phyloP scores from a whole-genome alignment of 1,140 invertebrate species.

The Himalopsyche phryganea region DNA sequence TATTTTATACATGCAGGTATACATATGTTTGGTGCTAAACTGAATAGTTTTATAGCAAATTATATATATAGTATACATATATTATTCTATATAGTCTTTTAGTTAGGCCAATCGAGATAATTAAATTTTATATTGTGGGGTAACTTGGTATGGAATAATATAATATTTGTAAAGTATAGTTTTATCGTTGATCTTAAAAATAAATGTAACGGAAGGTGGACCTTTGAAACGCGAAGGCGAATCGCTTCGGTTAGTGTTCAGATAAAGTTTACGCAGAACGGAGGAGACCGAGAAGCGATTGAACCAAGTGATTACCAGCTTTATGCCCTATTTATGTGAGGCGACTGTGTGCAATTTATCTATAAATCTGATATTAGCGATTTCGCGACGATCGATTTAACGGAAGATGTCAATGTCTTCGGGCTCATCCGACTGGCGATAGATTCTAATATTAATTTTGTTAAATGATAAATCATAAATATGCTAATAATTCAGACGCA shows the following conservation, averaged over 20 bases:
- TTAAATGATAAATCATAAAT: too few relatives aligned
- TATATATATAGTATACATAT: slow-evolving; percentile 5
- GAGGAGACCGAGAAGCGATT: not conserved
- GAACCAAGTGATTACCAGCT: slow-evolving; percentile 23
- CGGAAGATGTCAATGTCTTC: too few relatives aligned
- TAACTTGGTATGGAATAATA: slow-evolving; percentile 26
- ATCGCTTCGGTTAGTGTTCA: too few relatives aligned
- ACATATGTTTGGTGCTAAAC: slow-evolving; percentile 36
- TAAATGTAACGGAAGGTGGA: slow-evolving; percentile 4
- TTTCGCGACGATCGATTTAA: not conserved
- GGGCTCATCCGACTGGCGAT: too few relatives aligned
- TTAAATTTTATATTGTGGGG: slow-evolving; percentile 23
- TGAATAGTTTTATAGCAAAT: slow-evolving; percentile 34
- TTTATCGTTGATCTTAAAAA: slow-evolving; percentile 28
- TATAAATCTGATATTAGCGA: slow-evolving; percentile 8
- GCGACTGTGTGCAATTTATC: slow-evolving; percentile 26
- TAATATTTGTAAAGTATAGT: slow-evolving; percentile 26
- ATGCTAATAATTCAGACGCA: too few relatives aligned
- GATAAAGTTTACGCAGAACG: not conserved
- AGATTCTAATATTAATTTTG: too few relatives aligned
- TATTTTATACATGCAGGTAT: slow-evolving; percentile 32
- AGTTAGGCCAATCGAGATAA: slow-evolving; percentile 30
- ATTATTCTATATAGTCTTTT: slow-evolving; percentile 16
- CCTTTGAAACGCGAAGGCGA: too few relatives aligned
- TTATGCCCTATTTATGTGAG: slow-evolving; percentile 12